Evolutionary conservation across 2,888 invertebrate genomes (phyloP), one percentile per base, ranked within the genome.

Genomic region (Lithodes maja): DNA sequence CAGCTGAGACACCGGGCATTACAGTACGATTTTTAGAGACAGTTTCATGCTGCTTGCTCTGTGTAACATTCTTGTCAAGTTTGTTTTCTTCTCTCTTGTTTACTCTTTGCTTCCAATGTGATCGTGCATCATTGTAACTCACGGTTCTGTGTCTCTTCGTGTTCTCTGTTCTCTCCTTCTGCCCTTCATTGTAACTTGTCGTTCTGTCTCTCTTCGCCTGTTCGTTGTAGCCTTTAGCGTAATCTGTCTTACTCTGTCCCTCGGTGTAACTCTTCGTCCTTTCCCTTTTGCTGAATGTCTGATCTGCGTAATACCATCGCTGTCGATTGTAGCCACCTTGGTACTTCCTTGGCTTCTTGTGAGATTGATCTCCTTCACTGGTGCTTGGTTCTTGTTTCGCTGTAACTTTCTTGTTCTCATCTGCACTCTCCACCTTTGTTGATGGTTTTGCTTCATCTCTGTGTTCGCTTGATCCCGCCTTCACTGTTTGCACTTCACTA

Each of bases 191-290:
- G 1, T 55, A 9, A n/a, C 61, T 81, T 7, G n/a, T 61, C 12
- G 80, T 81, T 9, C 83, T 69, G 61, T 82, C 33, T 61, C 82
- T 82, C 68, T 61, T 69, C n/a, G n/a, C 54, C 79, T 53, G 9
- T 17, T 33, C 68, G 53, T 9, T 15, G 3, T 55, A n/a, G 49
- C 49, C 52, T 55, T 69, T 82, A 61, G 9, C 49, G 61, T 17
- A 68, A 1, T 61, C 81, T 71, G 15, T 71, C 71, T 71, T 12
- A 17, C n/a, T 17, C 7, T 71, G 71, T n/a, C 12, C 71, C 15
- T 71, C 71, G 17, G 71, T 71, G n/a, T n/a, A 17, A 17, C 71
- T 71, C 3, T n/a, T n/a, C n/a, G 71, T 71, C 71, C 71, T 71
- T 17, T 71, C 71, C 71, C 71, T 71, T 17, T n/a, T 71, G 1